phyloP scores from a whole-genome alignment of 2,888 invertebrate genomes.

The Bombylius discolor region DNA sequence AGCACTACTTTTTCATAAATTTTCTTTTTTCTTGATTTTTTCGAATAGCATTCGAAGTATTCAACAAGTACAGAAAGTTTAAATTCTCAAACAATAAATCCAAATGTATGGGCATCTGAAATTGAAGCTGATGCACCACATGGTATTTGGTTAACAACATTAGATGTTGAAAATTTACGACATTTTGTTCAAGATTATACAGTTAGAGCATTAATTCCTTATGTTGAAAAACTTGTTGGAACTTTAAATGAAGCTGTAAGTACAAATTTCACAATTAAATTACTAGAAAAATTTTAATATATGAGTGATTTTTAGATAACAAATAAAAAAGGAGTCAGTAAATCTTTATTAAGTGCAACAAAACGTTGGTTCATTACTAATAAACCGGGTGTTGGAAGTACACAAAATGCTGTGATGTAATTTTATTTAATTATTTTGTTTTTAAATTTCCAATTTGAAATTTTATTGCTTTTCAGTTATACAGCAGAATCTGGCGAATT shows the following conservation, averaged over 20 bases:
- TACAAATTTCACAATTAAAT: conserved; percentile 2
- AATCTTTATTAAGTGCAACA: conserved; percentile 85
- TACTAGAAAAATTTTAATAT: neutral
- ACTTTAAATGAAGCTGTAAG: conserved; percentile 61
- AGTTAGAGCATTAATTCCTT: conserved; percentile 73
- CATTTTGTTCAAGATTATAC: conserved; percentile 79
- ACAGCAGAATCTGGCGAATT: conserved; percentile 77
- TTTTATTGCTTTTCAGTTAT: conserved; percentile 43
- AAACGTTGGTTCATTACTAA: conserved; percentile 91
- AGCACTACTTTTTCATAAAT: neutral
- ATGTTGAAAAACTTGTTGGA: conserved; percentile 78
- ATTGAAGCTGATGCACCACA: conserved; percentile 44
- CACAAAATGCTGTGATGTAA: conserved; percentile 72
- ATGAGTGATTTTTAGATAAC: conserved; percentile 42
- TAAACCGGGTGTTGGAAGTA: conserved; percentile 60
- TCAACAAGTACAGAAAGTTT: conserved; percentile 47
- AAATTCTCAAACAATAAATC: conserved; percentile 38
- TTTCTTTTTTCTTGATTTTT: neutral
- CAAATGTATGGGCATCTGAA: conserved; percentile 46
- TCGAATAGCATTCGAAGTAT: conserved; percentile 30
- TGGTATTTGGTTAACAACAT: conserved; percentile 61
- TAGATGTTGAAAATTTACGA: conserved; percentile 75
- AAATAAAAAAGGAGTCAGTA: conserved; percentile 83
- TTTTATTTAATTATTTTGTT: conserved; percentile 21
- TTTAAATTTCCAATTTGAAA: neutral